Percentiles rank a stretch among this genome's conserved stretches.
Conservation (phyloP, 2,888 invertebrate species). For the Rhagium mordax region DNA sequence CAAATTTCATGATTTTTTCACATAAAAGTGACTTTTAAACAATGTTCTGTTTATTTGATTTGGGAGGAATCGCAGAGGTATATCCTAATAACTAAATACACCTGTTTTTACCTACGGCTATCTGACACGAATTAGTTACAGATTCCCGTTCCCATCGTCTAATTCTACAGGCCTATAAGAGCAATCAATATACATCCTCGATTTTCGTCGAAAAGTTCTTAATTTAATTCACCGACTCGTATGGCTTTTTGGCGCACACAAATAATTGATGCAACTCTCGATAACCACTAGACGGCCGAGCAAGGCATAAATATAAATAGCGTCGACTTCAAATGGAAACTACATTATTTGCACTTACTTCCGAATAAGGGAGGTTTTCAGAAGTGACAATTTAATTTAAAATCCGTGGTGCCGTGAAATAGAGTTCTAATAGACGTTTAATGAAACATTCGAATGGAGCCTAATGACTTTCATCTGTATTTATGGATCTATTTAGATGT, state of each 20-base stretch:
- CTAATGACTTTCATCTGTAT: conserved; percentile 45
- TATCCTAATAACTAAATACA: too few relatives aligned
- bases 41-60: too few relatives aligned
- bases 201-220: too few relatives aligned
- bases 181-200: too few relatives aligned
- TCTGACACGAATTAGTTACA: too few relatives aligned
- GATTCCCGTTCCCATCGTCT: too few relatives aligned
- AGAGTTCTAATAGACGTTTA: conserved; percentile 38
- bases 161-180: too few relatives aligned
- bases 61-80: too few relatives aligned
- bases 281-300: not conserved
- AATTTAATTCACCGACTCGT: not conserved
- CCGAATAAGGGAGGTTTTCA: not conserved
- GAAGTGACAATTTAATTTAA: conserved; percentile 35
- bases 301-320: not conserved
- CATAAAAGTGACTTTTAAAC: too few relatives aligned
- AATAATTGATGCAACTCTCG: not conserved
- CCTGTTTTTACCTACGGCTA: too few relatives aligned
- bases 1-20: too few relatives aligned
- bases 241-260: not conserved
- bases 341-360: conserved; percentile 11
- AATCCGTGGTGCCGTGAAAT: conserved; percentile 34
- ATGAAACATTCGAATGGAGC: conserved; percentile 43
- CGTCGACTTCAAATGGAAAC: not conserved
- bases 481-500: conserved; percentile 46